Base-by-base conservation (phyloP, 2,113 vertebrate species). In the Corythoichthys haematopterus region DNA sequence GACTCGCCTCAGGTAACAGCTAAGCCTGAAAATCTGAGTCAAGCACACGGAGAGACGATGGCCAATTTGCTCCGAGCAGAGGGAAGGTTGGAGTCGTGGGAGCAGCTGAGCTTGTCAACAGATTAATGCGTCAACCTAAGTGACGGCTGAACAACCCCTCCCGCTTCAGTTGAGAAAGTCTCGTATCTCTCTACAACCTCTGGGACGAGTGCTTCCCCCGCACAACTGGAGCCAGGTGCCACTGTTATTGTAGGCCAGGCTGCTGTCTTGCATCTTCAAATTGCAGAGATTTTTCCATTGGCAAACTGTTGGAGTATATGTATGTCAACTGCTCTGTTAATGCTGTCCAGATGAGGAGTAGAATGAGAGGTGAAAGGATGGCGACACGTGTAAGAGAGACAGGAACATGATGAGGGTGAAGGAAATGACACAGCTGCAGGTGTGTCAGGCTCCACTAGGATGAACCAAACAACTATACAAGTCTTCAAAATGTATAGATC, bases 111-210 rank as follows among this genome's bases (percentile, higher is more conserved):
- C 83, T 83, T 88, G 87, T 92, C 88, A 85, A 74, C 80, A 84
- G 84, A 87, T 89, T 81, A 88, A 89, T 87, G 87, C 79, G 87
- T 90, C 87, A 91, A 80, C 70, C 75, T 82, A 83, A 89, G 51
- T 88, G 89, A 88, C 80, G 55, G 70, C 71, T 81, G 74, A 68
- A 72, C 72, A 72, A 71, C 80, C 78, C 81, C 79, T 77, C 72
- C 37, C 72, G 58, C 83, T 85, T 28, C 51, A 61, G 79, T 55
- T 4, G 64, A 68, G 68, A 65, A 69, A 66, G 65, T 71, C 70
- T 53, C 56, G 28, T 37, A 68, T 67, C 70, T 76, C 68, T 64
- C 16, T 56, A 64, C 65, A 14, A 4, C 33, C 70, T 59, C 53
- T 14, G 51, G 72, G 80, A 77, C 73, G 28, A 37, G 37, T 64